Percentiles rank a stretch among this genome's conserved stretches.
Conservation (phyloP, 2,113 vertebrate genomes). For the Synchiropus splendidus region DNA sequence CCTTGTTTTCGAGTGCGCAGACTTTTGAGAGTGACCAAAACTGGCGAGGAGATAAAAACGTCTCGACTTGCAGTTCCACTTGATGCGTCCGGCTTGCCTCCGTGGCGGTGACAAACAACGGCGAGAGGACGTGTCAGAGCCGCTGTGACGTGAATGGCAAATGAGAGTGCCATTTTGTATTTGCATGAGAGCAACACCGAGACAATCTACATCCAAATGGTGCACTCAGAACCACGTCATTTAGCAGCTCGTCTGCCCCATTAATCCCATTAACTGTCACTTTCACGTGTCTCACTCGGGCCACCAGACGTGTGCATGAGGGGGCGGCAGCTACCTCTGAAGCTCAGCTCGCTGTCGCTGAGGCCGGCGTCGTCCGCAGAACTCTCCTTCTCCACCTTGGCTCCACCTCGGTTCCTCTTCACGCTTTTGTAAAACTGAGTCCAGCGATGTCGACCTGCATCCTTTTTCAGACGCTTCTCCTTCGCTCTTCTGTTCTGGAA, state of each 20-base stretch:
- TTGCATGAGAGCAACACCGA: constrained; percentile 7
- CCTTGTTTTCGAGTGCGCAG: constrained; percentile 53
- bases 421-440: constrained; percentile 96
- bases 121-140: constrained; percentile 17
- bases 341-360: constrained; percentile 97
- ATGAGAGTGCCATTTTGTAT: constrained; percentile 22
- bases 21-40: constrained; percentile 62
- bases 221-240: constrained; percentile 15
- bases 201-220: constrained; percentile 27
- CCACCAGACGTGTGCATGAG: not conserved
- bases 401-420: constrained; percentile 77
- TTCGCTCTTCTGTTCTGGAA: constrained; percentile 97
- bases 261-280: constrained; percentile 27
- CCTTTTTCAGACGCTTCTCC: constrained; percentile 96
- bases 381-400: constrained; percentile 91
- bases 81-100: not conserved
- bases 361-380: constrained; percentile 89
- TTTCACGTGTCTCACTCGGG: constrained; percentile 10
- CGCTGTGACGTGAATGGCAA: constrained; percentile 20
- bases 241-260: constrained; percentile 25
- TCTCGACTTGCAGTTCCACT: too few relatives aligned
- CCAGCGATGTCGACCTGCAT: constrained; percentile 94
- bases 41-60: not conserved
- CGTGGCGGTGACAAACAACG: constrained; percentile 22
- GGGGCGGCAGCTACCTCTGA: constrained; percentile 75